Base-by-base conservation (phyloP, 2,797 vertebrate species). In the Notolepis coatsorum region DNA sequence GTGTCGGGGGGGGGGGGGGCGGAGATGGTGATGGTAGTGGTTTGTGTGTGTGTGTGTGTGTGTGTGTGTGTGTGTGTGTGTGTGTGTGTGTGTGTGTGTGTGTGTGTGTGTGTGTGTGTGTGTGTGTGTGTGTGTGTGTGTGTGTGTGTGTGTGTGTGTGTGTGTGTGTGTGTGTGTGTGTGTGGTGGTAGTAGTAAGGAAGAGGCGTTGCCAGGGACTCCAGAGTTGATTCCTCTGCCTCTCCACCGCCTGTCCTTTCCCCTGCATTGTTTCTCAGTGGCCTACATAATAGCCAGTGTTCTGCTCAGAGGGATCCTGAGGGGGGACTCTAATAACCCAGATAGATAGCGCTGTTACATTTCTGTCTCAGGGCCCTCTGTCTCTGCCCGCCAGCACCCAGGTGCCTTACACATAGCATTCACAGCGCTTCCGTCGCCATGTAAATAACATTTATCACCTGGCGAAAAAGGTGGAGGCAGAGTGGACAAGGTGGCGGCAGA, bases 301-400 rank as follows among this genome's bases (percentile, higher is more conserved):
- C 82, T 89, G 88, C 89, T 86, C 85, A 83, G 88, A 88, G 78
- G 83, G 85, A 91, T 89, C 91, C 91, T 86, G 81, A 91, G 91
- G 90, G 90, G 90, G 70, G 73, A 84, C 87, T 89, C 87, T 93
- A 92, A 93, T 93, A 93, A 93, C 91, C 91, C 90, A 93, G 92
- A 94, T 93, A 93, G 91, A 94, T 93, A 90, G 92, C 79, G 83
- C 91, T 93, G 93, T 85, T 93, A 92, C 85, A 91, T 92, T 93
- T 89, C 85, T 92, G 90, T 89, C 92, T 88, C 76, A 49, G 84
- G 85, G 86, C 87, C 92, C 90, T 93, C 77, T 87, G 87, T 94
- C 92, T 93, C 84, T 91, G 89, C 89, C 92, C 90, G 87, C 69
- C 77, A 91, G 86, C 69, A 17, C 80, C 88, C 91, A 93, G 92